Percentiles rank a stretch among this genome's conserved stretches.
These are phyloP conservation scores for Drosophila greeni DNA, from an alignment of 2,888 invertebrate species.

Conservation along the genomic window DNA sequence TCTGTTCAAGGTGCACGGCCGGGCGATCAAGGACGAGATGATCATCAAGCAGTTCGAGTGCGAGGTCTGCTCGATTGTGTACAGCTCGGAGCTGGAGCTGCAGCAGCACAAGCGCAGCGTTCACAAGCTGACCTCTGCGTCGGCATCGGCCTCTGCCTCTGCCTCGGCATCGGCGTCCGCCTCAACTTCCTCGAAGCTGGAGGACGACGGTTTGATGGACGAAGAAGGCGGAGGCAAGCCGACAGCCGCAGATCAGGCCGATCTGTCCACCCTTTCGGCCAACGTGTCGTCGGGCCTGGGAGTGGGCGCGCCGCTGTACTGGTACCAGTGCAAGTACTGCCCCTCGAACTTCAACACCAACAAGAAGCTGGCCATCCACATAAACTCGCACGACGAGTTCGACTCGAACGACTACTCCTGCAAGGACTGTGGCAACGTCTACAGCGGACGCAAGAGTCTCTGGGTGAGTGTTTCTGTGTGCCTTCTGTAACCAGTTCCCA, in stretches of 20 bases:
- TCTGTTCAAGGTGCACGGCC: constrained; percentile 78
- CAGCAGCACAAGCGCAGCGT: constrained; percentile 76
- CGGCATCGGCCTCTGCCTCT: constrained; percentile 1
- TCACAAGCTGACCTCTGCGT: constrained; percentile 60
- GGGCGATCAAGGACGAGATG: constrained; percentile 76
- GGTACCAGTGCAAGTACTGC: constrained; percentile 79
- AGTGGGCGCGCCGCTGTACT: constrained; percentile 65
- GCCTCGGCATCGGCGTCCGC: constrained; percentile 26
- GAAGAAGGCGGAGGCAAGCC: constrained; percentile 32
- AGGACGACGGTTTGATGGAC: constrained; percentile 21
- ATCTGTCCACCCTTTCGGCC: constrained; percentile 7
- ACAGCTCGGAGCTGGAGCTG: constrained; percentile 76
- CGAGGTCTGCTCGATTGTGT: constrained; percentile 78
- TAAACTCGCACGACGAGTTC: constrained; percentile 79
- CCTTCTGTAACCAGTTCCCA: background rate
- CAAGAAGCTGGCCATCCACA: constrained; percentile 79
- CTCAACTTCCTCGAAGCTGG: constrained; percentile 31
- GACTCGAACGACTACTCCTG: constrained; percentile 79
- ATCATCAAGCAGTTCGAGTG: constrained; percentile 78
- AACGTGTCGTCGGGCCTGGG: constrained; percentile 7
- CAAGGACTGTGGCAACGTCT: constrained; percentile 79
- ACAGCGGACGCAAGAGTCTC: constrained; percentile 78
- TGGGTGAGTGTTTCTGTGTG: constrained; percentile 70
- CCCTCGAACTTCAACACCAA: constrained; percentile 79
- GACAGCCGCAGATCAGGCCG: background rate